A percentile compares a stretch with the other conserved stretches of the same genome.
Evolutionary conservation across 2,113 vertebrate species (phyloP).

Genomic region (Columbina picui): DNA sequence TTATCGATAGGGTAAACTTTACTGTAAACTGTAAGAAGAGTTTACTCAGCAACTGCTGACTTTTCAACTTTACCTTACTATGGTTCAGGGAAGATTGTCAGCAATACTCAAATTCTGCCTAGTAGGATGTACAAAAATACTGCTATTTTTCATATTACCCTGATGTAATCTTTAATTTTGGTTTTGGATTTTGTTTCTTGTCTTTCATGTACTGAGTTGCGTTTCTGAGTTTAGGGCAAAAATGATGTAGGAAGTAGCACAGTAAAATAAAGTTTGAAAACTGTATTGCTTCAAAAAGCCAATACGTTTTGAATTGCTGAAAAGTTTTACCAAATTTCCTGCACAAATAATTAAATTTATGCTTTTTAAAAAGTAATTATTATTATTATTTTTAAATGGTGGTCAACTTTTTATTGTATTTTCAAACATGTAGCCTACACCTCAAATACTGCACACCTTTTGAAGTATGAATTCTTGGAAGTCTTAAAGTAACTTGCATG

Average conservation of each 20-base stretch:
- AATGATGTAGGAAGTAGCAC: not conserved
- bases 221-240: not conserved
- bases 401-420: not conserved
- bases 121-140: not conserved
- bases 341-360: not conserved
- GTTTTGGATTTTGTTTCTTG: not conserved
- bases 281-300: not conserved
- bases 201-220: not conserved
- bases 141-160: not conserved
- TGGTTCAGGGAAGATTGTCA: not conserved
- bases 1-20: not conserved
- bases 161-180: not conserved
- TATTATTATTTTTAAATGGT: not conserved
- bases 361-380: accelerated
- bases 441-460: not conserved
- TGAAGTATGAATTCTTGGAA: not conserved
- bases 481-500: not conserved
- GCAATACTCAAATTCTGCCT: not conserved
- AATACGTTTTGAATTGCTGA: not conserved
- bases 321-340: not conserved
- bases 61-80: not conserved
- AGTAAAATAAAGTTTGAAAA: not conserved
- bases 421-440: not conserved
- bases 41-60: not conserved
- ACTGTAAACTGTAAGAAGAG: not conserved